Base-by-base conservation (phyloP, 1,140 invertebrate genomes). In the Antheraea pernyi region DNA sequence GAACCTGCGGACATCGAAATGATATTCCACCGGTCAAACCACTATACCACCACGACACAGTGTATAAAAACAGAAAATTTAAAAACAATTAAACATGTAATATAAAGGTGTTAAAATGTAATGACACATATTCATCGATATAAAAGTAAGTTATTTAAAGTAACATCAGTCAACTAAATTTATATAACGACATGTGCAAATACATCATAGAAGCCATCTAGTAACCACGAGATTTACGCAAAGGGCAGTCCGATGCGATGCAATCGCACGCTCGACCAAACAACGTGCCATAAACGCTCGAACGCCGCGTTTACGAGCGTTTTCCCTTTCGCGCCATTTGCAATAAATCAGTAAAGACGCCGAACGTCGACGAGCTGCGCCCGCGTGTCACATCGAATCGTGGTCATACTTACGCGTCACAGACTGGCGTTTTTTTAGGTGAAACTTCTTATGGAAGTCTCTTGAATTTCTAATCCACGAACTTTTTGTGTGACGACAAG, bases 271-370 rank as follows among this genome's bases (percentile, higher is more conserved):
- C 69, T 65, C 77, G 77, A 22, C 71, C 82, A 73, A 84, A 88
- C 85, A 88, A 84, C 80, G 77, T 77, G 80, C 82, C 70, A 88
- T 90, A 89, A 88, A 85, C 80, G 80, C 68, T 69, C 66, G 71
- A 67, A 72, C 67, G 78, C 69, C 65, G 75, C 78, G 79, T 78
- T 89, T 89, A 91, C 82, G 87, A 85, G 83, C 89, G 80, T 90
- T 91, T 88, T 91, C 86, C 81, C 88, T 91, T 91, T 91, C 88
- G 80, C 83, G 81, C 86, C 80, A 91, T 91, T 91, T 90, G 89
- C 89, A 91, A 85, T 91, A 91, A 91, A 91, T 91, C 88, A 91
- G 78, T 72, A 70, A 79, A 71, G 80, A 79, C 81, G 81, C 78
- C 68, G 77, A 86, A 84, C 86, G 85, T 81, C 86, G 84, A 81